These are phyloP conservation scores for Drosophila quadrilineata DNA, from an alignment of 1,140 invertebrate species.

Conservation along the genomic window DNA sequence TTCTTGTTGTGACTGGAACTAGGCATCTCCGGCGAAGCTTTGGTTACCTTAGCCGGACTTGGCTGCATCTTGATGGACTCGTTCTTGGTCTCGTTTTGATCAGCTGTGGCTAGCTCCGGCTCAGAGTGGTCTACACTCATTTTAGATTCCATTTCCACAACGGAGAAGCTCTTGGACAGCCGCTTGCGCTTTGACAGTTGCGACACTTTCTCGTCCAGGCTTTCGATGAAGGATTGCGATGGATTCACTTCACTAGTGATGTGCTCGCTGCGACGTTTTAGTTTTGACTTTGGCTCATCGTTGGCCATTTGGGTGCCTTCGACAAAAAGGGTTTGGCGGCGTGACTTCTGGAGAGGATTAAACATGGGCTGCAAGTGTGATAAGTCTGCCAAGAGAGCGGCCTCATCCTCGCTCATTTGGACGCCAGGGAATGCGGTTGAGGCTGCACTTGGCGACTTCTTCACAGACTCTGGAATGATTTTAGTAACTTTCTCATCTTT, in stretches of 20 bases:
- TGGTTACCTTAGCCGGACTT: too few relatives aligned
- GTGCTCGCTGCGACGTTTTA: slow-evolving; percentile 55
- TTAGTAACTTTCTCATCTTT: not conserved
- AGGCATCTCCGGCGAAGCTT: too few relatives aligned
- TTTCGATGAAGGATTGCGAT: slow-evolving; percentile 70
- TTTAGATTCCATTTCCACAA: too few relatives aligned
- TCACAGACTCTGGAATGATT: not conserved
- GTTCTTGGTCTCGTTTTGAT: not conserved
- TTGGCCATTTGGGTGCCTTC: slow-evolving; percentile 2
- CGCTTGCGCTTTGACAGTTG: slow-evolving; percentile 44
- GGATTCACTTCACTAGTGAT: slow-evolving; percentile 52
- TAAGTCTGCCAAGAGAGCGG: slow-evolving; percentile 40
- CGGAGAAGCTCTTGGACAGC: slow-evolving; percentile 71
- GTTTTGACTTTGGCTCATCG: slow-evolving; percentile 44
- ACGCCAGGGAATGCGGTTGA: slow-evolving; percentile 7
- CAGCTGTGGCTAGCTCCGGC: not conserved
- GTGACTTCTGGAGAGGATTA: slow-evolving; percentile 64
- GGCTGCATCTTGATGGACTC: not conserved
- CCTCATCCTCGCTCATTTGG: slow-evolving; percentile 35
- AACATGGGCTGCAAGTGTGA: slow-evolving; percentile 56
- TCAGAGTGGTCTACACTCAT: too few relatives aligned
- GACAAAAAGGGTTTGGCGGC: slow-evolving; percentile 51
- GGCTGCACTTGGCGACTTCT: not conserved
- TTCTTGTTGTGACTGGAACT: too few relatives aligned
- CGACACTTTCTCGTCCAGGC: slow-evolving; percentile 32